Conservation (phyloP, 2,113 vertebrate genomes). For the Ornithorhynchus anatinus region DNA sequence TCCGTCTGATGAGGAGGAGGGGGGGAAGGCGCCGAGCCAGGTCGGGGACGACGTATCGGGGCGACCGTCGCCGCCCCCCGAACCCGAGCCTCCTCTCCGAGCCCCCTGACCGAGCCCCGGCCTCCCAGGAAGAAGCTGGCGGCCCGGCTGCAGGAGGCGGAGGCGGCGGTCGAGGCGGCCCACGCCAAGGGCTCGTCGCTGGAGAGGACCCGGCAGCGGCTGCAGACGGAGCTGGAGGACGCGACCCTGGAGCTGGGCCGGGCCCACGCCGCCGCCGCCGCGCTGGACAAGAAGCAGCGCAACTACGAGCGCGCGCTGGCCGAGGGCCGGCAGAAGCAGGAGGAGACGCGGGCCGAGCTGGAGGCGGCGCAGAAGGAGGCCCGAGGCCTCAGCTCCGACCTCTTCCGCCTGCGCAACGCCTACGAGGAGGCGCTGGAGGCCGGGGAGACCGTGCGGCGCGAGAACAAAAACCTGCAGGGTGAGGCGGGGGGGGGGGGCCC, state of each 20-base stretch:
- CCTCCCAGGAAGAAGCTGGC: constrained; percentile 86
- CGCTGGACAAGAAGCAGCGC: constrained; percentile 91
- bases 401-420: constrained; percentile 91
- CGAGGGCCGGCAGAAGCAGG: constrained; percentile 88
- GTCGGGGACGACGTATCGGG: background rate
- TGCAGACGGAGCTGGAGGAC: constrained; percentile 92
- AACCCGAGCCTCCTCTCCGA: background rate
- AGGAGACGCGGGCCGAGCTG: constrained; percentile 88
- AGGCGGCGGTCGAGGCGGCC: constrained; percentile 83
- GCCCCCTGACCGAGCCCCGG: background rate
- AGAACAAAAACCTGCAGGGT: constrained; percentile 97
- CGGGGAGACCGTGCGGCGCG: constrained; percentile 87
- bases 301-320: constrained; percentile 87
- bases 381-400: constrained; percentile 86
- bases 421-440: constrained; percentile 90
- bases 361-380: constrained; percentile 88
- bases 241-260: constrained; percentile 88
- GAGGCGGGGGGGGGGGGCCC: background rate
- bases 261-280: constrained; percentile 79
- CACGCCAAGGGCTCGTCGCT: constrained; percentile 89
- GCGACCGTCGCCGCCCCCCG: too few species aligned
- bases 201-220: constrained; percentile 92
- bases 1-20: fast-evolving
- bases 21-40: background rate
- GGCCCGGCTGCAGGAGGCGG: constrained; percentile 85